A percentile compares a stretch with the other conserved stretches of the same genome.
phyloP scores from a whole-genome alignment of 2,113 vertebrate species.

The Psammodynastes pulverulentus region DNA sequence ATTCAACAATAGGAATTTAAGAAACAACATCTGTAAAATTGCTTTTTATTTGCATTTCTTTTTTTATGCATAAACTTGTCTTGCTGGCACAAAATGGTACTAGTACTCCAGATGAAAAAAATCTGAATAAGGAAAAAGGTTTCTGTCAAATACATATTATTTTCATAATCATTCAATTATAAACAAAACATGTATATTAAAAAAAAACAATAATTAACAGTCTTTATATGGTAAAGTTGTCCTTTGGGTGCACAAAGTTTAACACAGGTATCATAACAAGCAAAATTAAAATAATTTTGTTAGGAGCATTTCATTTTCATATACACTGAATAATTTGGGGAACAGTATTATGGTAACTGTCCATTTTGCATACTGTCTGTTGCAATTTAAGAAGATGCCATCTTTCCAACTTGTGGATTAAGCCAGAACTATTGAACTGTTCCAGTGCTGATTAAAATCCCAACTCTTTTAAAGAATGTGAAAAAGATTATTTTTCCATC shows the following conservation, averaged over 20 bases:
- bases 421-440: not conserved
- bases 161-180: not conserved
- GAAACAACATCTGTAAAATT: not conserved
- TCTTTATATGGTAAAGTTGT: not conserved
- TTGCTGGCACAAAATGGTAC: not conserved
- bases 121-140: not conserved
- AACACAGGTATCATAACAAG: not conserved
- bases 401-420: not conserved
- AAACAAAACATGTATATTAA: not conserved
- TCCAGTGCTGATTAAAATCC: not conserved
- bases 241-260: not conserved
- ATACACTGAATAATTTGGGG: not conserved
- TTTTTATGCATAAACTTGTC: not conserved
- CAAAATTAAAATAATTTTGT: not conserved
- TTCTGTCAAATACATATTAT: not conserved
- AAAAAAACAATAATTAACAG: not conserved
- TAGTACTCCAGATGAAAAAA: not conserved
- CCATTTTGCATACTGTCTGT: not conserved
- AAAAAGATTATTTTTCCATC: not conserved
- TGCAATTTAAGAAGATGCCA: not conserved
- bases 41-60: not conserved
- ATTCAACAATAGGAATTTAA: conserved; percentile 28
- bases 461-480: not conserved
- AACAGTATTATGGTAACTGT: not conserved
- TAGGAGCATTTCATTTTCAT: not conserved